Conservation (phyloP, 1,140 invertebrate genomes). For the Zophobas morio region DNA sequence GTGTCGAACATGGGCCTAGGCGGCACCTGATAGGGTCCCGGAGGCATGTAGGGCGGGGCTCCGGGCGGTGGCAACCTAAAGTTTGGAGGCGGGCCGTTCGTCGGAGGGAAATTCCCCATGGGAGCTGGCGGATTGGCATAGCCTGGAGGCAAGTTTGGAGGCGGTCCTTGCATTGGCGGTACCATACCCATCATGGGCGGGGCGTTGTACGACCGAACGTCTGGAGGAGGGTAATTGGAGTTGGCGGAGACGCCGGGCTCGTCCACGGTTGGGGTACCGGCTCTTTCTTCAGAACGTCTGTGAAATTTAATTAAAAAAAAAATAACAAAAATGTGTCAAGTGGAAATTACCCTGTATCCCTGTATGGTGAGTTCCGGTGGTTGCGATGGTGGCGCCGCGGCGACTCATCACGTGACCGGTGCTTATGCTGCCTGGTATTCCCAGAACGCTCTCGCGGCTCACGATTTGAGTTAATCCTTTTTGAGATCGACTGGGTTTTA, state of each 20-base stretch:
- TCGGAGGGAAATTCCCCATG: conserved; percentile 52
- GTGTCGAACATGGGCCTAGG: conserved; percentile 63
- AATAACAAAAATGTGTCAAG: not conserved
- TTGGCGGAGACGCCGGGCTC: conserved; percentile 68
- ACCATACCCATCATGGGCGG: conserved; percentile 53
- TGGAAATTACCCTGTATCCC: conserved; percentile 44
- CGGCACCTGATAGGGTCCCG: conserved; percentile 58
- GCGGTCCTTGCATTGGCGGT: conserved; percentile 49
- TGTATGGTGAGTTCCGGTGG: conserved; percentile 24
- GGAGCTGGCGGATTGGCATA: conserved; percentile 46
- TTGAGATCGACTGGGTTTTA: conserved; percentile 41
- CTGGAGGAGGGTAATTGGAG: conserved; percentile 33
- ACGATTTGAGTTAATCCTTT: conserved; percentile 23
- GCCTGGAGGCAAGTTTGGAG: conserved; percentile 34
- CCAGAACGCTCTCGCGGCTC: conserved; percentile 5
- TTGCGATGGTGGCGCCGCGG: conserved; percentile 34
- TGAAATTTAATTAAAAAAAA: conserved; percentile 21
- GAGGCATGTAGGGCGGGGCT: conserved; percentile 59
- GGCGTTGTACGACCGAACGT: conserved; percentile 17
- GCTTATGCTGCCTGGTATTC: conserved; percentile 10
- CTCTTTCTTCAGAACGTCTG: conserved; percentile 71
- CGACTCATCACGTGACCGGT: conserved; percentile 36
- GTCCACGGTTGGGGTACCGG: conserved; percentile 81
- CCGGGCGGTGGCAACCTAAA: conserved; percentile 63
- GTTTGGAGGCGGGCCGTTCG: conserved; percentile 62